These are phyloP conservation scores for Drosophila grimshawi DNA, from an alignment of 1,140 invertebrate species.

Conservation along the genomic window DNA sequence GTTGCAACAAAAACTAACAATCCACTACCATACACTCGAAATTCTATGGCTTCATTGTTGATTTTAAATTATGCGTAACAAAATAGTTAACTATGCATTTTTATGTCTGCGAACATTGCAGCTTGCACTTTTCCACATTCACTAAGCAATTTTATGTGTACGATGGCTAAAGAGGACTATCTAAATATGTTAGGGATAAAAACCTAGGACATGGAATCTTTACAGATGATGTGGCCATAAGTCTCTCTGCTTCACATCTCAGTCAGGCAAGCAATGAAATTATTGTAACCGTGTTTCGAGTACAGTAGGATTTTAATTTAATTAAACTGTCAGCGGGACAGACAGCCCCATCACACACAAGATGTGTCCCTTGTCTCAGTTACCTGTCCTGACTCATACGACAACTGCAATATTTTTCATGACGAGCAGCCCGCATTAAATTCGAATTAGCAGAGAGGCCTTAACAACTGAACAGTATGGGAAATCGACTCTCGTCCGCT, in stretches of 20 bases:
- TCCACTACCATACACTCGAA: constrained; percentile 30
- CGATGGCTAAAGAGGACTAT: background rate
- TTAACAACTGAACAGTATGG: constrained; percentile 18
- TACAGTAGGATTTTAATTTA: constrained; percentile 53
- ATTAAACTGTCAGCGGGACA: constrained; percentile 56
- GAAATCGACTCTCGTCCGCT: background rate
- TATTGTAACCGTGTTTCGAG: constrained; percentile 32
- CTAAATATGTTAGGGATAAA: constrained; percentile 24
- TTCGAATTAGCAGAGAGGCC: constrained; percentile 45
- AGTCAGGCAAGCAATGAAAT: constrained; percentile 45
- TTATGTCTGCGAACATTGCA: constrained; percentile 61
- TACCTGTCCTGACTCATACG: background rate
- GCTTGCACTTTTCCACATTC: constrained; percentile 56
- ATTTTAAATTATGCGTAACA: constrained; percentile 41
- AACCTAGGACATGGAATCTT: background rate
- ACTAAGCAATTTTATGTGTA: constrained; percentile 42
- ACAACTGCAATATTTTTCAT: constrained; percentile 44
- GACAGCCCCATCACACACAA: constrained; percentile 2
- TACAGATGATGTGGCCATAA: constrained; percentile 23
- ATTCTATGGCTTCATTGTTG: constrained; percentile 32
- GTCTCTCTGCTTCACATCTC: constrained; percentile 44
- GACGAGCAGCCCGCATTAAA: constrained; percentile 46
- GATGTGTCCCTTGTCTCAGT: constrained; percentile 4
- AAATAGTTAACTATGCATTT: constrained; percentile 42
- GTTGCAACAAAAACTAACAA: constrained; percentile 5